Percentiles rank a stretch among this genome's conserved stretches.
These are phyloP conservation scores for Drosophila santomea DNA, from an alignment of 1,140 invertebrate species.

Conservation along the genomic window DNA sequence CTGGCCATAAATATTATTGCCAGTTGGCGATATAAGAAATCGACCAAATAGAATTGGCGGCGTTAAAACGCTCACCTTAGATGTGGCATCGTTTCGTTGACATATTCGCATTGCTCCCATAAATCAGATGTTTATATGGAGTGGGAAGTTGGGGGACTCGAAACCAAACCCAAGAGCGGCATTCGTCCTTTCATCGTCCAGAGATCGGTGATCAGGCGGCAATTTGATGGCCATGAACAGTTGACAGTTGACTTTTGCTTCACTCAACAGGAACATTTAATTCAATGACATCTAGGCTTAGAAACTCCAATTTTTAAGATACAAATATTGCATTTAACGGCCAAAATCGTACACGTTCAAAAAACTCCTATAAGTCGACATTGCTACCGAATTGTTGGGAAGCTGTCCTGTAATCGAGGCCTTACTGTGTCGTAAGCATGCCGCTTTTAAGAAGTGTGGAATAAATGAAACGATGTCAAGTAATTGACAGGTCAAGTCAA, in stretches of 20 bases:
- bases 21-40: conserved; percentile 13
- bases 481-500: conserved; percentile 79
- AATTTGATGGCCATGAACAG: conserved; percentile 77
- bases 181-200: conserved; percentile 62
- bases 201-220: conserved; percentile 54
- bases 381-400: conserved; percentile 38
- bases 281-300: conserved; percentile 3
- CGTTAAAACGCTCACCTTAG: conserved; percentile 70
- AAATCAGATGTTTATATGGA: conserved; percentile 27
- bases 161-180: conserved; percentile 44
- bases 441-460: conserved; percentile 44
- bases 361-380: too few relatives aligned
- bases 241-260: conserved; percentile 70
- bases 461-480: conserved; percentile 79
- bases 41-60: conserved; percentile 76
- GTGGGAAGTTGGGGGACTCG: neutral
- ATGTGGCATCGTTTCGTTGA: conserved; percentile 32
- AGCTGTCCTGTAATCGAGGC: conserved; percentile 21
- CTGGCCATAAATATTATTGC: conserved; percentile 62
- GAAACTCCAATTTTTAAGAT: too few relatives aligned
- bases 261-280: neutral
- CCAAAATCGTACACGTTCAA: too few relatives aligned
- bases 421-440: conserved; percentile 35
- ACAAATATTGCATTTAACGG: too few relatives aligned
- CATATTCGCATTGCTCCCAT: conserved; percentile 12